Conservation (phyloP, 1,140 invertebrate species). For the Lasioglossum baleicum region DNA sequence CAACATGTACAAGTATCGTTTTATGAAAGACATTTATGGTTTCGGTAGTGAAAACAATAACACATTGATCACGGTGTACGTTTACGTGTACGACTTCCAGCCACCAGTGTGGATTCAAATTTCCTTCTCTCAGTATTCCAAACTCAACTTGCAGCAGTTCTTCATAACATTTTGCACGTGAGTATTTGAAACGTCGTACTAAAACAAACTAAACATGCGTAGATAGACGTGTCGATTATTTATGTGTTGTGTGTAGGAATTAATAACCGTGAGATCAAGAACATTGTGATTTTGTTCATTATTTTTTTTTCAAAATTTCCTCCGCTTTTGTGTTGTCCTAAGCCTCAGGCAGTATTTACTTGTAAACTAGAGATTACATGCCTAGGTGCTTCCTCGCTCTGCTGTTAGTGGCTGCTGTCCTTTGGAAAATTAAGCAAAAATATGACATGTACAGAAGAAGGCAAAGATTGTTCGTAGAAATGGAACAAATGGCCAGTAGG, state of each 20-base stretch:
- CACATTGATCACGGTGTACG: slow-evolving; percentile 95
- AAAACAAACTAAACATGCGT: too few relatives aligned
- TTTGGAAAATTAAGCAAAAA: slow-evolving; percentile 99
- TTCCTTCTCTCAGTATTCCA: slow-evolving; percentile 98
- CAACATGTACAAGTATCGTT: slow-evolving; percentile 90
- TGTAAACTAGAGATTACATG: slow-evolving; percentile 80
- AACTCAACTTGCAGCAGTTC: slow-evolving; percentile 97
- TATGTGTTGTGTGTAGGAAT: too few relatives aligned
- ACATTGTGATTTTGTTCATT: slow-evolving; percentile 6
- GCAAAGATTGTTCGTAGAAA: slow-evolving; percentile 96
- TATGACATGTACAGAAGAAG: slow-evolving; percentile 96
- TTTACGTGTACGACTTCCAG: slow-evolving; percentile 97
- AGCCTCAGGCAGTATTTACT: slow-evolving; percentile 79
- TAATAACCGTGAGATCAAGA: too few relatives aligned
- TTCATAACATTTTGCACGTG: slow-evolving; percentile 98
- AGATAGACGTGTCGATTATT: too few relatives aligned
- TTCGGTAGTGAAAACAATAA: slow-evolving; percentile 94
- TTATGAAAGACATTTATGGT: slow-evolving; percentile 94
- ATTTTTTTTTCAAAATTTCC: slow-evolving; percentile 44
- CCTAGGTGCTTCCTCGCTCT: slow-evolving; percentile 94
- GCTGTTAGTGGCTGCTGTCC: slow-evolving; percentile 93
- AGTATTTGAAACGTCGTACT: slow-evolving; percentile 75
- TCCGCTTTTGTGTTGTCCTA: slow-evolving; percentile 72
- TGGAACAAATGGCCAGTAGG: slow-evolving; percentile 98
- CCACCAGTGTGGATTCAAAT: slow-evolving; percentile 97